Percentiles rank a stretch among this genome's conserved stretches.
phyloP scores from a whole-genome alignment of 2,888 invertebrate genomes.

The Deladenus siricidicola region DNA sequence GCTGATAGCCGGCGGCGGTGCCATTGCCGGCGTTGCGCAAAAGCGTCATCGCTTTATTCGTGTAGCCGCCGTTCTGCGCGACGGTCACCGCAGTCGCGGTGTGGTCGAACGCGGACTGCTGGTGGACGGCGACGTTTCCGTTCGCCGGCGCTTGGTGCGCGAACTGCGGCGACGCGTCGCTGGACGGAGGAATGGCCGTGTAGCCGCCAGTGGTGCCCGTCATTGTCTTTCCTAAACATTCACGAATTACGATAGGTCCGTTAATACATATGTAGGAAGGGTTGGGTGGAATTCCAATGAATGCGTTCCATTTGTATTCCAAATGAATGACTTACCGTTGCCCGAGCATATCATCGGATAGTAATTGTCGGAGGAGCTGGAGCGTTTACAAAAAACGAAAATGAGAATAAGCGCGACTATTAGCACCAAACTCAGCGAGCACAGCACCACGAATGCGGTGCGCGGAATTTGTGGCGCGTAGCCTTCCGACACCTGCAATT shows the following conservation, averaged over 20 bases:
- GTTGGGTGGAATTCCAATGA: too few species aligned
- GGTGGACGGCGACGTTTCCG: too few species aligned
- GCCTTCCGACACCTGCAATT: background rate
- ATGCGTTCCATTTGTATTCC: too few species aligned
- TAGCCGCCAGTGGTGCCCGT: slow-evolving; percentile 35
- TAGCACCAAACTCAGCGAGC: slow-evolving; percentile 1
- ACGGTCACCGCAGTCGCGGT: background rate
- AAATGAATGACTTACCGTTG: slow-evolving; percentile 1
- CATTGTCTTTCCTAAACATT: slow-evolving; percentile 1
- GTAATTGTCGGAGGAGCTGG: slow-evolving; percentile 7
- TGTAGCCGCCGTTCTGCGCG: background rate
- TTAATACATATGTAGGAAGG: too few species aligned
- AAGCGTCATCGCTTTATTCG: background rate
- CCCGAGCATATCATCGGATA: slow-evolving; percentile 8
- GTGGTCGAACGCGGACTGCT: background rate
- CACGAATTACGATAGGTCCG: too few species aligned
- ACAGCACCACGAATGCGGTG: slow-evolving; percentile 1
- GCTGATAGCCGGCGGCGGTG: background rate
- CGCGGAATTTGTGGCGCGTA: background rate
- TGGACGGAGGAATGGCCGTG: slow-evolving; percentile 40
- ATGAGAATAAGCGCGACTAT: slow-evolving; percentile 7
- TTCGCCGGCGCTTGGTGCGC: too few species aligned
- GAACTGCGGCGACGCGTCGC: slow-evolving; percentile 44
- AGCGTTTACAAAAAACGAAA: slow-evolving; percentile 6
- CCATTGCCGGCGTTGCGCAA: background rate